Evolutionary conservation across 1,140 invertebrate genomes (phyloP).

Genomic region (Nephila pilipes): DNA sequence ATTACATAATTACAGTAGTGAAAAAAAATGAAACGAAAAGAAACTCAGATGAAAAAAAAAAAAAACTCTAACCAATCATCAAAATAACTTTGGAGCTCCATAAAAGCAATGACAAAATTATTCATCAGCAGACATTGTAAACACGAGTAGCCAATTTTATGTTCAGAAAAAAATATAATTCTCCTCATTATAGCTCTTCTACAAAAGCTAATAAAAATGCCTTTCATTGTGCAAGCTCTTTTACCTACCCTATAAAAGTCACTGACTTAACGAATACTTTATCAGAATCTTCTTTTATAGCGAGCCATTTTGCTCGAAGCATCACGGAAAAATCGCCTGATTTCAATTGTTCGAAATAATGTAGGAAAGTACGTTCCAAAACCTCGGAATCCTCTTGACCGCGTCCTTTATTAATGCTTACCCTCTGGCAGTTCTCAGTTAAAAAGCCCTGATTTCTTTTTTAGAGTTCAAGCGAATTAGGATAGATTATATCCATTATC

Average conservation of each 20-base stretch:
- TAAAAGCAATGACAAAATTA: background rate
- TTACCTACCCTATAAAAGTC: background rate
- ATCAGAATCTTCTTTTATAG: background rate
- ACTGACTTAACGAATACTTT: constrained; percentile 20
- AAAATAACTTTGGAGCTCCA: background rate
- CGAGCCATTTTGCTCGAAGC: background rate
- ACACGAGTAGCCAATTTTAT: background rate
- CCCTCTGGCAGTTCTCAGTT: background rate
- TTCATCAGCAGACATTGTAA: background rate
- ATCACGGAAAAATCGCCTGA: background rate
- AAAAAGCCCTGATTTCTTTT: background rate
- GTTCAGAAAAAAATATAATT: background rate
- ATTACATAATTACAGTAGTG: background rate
- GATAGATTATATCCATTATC: constrained; percentile 30
- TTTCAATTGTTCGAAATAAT: constrained; percentile 25
- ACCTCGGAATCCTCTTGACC: background rate
- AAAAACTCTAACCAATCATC: background rate
- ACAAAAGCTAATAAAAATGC: constrained; percentile 33
- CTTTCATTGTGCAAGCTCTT: background rate
- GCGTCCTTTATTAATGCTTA: background rate
- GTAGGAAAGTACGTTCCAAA: background rate
- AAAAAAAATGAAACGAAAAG: background rate
- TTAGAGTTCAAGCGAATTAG: background rate
- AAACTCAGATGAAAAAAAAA: background rate
- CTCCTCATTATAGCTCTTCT: constrained; percentile 10